Conservation (phyloP, 2,797 vertebrate genomes). For the Lagodon rhomboides region DNA sequence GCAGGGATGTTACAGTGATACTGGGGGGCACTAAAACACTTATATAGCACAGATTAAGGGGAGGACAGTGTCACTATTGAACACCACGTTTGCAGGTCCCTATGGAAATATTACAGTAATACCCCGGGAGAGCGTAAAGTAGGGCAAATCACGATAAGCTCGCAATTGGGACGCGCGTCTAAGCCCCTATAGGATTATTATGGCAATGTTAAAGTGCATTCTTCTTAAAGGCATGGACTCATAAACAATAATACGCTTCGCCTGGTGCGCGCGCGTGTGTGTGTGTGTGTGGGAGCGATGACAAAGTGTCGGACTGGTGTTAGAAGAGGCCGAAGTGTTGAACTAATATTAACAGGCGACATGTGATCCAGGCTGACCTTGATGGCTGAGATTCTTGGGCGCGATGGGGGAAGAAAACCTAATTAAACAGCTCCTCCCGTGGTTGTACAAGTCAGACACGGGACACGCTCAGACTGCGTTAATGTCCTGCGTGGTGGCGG, state of each 20-base stretch:
- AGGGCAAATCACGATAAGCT: slow-evolving; percentile 67
- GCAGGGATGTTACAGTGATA: neutral
- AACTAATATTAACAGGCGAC: slow-evolving; percentile 67
- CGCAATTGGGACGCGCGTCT: slow-evolving; percentile 45
- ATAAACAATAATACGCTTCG: slow-evolving; percentile 34
- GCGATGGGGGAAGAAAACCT: slow-evolving; percentile 67
- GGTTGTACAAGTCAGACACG: slow-evolving; percentile 71
- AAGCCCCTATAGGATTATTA: slow-evolving; percentile 63
- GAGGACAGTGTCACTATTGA: slow-evolving; percentile 24
- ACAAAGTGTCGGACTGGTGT: slow-evolving; percentile 44
- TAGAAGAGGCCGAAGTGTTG: slow-evolving; percentile 44
- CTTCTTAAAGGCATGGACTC: slow-evolving; percentile 7
- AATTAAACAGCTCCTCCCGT: slow-evolving; percentile 81
- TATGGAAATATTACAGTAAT: slow-evolving; percentile 65
- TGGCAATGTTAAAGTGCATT: slow-evolving; percentile 25
- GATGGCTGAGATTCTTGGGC: slow-evolving; percentile 69
- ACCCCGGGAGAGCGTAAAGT: slow-evolving; percentile 57
- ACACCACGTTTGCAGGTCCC: slow-evolving; percentile 53
- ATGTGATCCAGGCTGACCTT: slow-evolving; percentile 80
- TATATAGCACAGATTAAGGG: slow-evolving; percentile 34
- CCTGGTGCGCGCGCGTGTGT: neutral
- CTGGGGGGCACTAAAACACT: neutral
- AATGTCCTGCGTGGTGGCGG: slow-evolving; percentile 45
- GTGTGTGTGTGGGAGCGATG: neutral
- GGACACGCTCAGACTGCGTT: slow-evolving; percentile 58